Evolutionary conservation across 1,140 invertebrate species (phyloP), one percentile per base, ranked within the genome.

Genomic region (Drosophila sp.): DNA sequence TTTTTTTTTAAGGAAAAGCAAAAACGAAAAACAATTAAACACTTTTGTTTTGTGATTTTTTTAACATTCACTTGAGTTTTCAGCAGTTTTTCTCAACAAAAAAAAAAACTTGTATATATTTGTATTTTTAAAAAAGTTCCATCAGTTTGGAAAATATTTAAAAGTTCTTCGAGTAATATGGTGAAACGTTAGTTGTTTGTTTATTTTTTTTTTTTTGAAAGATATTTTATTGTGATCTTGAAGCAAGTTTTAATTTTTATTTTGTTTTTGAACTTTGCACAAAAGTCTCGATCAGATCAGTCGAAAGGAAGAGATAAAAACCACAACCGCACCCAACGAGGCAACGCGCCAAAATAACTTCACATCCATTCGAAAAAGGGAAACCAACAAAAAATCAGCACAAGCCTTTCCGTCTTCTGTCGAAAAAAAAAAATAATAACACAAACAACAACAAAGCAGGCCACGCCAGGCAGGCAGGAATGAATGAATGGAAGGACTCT

Each of bases 311-410:
- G 3, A 41, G 23, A n/a, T 6, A 56, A 41, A 62, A 63, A 70
- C 63, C 65, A 83, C 83, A 87, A 79, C 83, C 83, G 84, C 80
- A 70, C 67, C 76, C 76, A 77, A 50, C 70, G 72, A 83, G 56
- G 17, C 29, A 73, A 69, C 72, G 67, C 70, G 76, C 58, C 66
- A 67, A 89, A 87, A 87, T 87, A 89, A 87, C 83, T 68, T 67
- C 65, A 89, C 83, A 89, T 70, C 54, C 61, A 57, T 44, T 38
- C 35, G 69, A 40, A 6, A 60, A 77, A 47, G 41, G 35, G 25
- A 11, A 55, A 17, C 17, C 17, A 38, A 8, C 2, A 23, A n/a
- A 62, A 40, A 56, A 58, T 75, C 72, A 67, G 38, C 17, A 47
- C 63, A 47, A 47, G n/a, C 44, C 44, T 50, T 50, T 17, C 17